Percentiles rank a stretch among this genome's conserved stretches.
These are phyloP conservation scores for Acromyrmex echinatior DNA, from an alignment of 1,140 invertebrate species.

Conservation along the genomic window DNA sequence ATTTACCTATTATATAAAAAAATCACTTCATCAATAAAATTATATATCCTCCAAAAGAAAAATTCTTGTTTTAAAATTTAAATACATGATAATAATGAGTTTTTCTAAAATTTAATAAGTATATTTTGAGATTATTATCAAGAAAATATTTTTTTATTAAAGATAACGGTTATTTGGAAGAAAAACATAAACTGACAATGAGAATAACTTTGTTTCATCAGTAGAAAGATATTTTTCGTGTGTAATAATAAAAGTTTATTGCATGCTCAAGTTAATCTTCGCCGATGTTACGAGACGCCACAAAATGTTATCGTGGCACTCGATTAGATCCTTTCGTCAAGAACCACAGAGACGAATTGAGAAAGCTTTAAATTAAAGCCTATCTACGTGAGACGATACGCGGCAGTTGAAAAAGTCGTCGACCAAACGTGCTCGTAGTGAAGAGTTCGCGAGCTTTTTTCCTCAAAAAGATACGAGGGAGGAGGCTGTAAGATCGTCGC, in stretches of 20 bases:
- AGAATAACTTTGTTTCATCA: too few relatives aligned
- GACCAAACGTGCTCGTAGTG: not conserved
- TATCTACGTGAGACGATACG: conserved; percentile 1
- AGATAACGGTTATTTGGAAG: too few relatives aligned
- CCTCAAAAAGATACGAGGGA: not conserved
- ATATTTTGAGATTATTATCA: too few relatives aligned
- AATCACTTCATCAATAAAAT: too few relatives aligned
- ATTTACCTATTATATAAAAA: too few relatives aligned
- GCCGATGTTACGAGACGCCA: not conserved
- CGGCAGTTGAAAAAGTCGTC: conserved; percentile 33
- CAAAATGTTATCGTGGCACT: not conserved
- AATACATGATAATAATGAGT: too few relatives aligned
- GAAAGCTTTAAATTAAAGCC: conserved; percentile 30
- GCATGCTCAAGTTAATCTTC: not conserved
- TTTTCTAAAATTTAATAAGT: too few relatives aligned
- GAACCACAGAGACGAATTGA: not conserved
- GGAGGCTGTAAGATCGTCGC: not conserved
- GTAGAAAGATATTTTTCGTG: too few relatives aligned
- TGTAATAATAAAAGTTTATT: conserved; percentile 11
- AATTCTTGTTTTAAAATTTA: too few relatives aligned
- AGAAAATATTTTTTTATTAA: too few relatives aligned
- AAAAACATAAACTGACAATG: too few relatives aligned
- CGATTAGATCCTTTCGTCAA: conserved; percentile 27
- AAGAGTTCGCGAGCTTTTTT: conserved; percentile 8
- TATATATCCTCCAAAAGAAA: too few relatives aligned